These are phyloP conservation scores for Prosopocoilus inquinatus DNA, from an alignment of 2,888 invertebrate species.

Conservation along the genomic window DNA sequence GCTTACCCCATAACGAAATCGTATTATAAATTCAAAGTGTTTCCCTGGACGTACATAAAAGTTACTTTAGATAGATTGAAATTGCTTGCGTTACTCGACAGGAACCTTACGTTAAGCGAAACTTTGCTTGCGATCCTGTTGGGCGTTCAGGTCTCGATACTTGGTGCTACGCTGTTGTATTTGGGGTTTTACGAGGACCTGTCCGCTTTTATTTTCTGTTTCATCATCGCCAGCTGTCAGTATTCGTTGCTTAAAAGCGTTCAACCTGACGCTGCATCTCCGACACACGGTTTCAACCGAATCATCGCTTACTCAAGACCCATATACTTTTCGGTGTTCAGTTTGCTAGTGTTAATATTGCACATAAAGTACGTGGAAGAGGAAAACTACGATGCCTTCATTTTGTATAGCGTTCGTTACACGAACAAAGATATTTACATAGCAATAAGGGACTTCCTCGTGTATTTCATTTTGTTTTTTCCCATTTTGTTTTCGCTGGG, in stretches of 20 bases:
- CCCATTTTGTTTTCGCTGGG: slow-evolving; percentile 94
- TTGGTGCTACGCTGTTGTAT: slow-evolving; percentile 81
- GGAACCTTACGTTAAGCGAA: slow-evolving; percentile 82
- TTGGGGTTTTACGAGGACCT: slow-evolving; percentile 88
- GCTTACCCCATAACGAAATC: slow-evolving; percentile 40
- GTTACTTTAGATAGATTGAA: slow-evolving; percentile 91
- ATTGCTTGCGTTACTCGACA: slow-evolving; percentile 87
- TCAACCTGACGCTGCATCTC: slow-evolving; percentile 98
- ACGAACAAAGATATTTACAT: slow-evolving; percentile 63
- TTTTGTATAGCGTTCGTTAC: slow-evolving; percentile 52
- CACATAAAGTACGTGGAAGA: slow-evolving; percentile 36
- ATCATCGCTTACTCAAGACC: slow-evolving; percentile 92
- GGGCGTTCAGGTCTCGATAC: slow-evolving; percentile 79
- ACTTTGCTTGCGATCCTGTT: slow-evolving; percentile 79
- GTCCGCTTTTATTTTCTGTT: slow-evolving; percentile 91
- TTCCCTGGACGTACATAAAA: slow-evolving; percentile 67
- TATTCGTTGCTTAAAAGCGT: slow-evolving; percentile 96
- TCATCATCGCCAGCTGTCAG: slow-evolving; percentile 97
- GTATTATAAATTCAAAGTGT: slow-evolving; percentile 75
- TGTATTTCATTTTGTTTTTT: slow-evolving; percentile 82
- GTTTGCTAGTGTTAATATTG: slow-evolving; percentile 49
- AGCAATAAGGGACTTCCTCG: slow-evolving; percentile 70
- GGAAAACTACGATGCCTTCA: slow-evolving; percentile 42
- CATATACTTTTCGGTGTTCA: slow-evolving; percentile 87
- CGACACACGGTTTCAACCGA: slow-evolving; percentile 96